Evolutionary conservation across 2,797 vertebrate species (phyloP), one percentile per base, ranked within the genome.

Genomic region (Sorex maritimensis): DNA sequence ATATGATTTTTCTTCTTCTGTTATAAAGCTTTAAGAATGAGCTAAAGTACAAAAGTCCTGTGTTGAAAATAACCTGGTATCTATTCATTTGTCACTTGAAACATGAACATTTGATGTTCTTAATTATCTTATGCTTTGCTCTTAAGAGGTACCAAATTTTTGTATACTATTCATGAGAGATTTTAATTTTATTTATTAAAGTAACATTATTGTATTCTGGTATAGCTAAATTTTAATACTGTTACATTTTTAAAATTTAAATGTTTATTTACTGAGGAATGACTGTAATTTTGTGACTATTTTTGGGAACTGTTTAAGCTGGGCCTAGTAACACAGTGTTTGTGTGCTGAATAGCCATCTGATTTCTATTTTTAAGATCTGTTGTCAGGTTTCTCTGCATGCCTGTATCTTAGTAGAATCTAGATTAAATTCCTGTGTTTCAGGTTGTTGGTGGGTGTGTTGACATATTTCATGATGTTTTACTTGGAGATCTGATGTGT

Each of bases 351-450:
- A 72, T 26, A 89, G 67, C 34, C 7, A 0, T 88, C 93, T 91
- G 77, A 69, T 93, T 91, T 95, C 83, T 96, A n/a, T 96, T 97
- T 95, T 94, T 91, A n/a, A 61, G 19, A 92, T 6, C 68, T 55
- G 52, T 65, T 69, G 72, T 89, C 74, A 77, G 78, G 49, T 95
- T 95, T 97, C 86, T 93, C 95, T 91, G 87, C 38, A 1, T 91
- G 75, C 86, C 46, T 92, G 38, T 95, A 79, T 79, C 44, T 95
- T 93, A 94, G 74, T 95, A 96, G 0, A 94, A 65, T 92, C 38
- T 68, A 91, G 71, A 87, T 93, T 97, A 95, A 97, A 97, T 91
- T 83, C 79, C 72, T 71, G 0, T 67, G 46, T 81, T 97, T 94
- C 74, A 94, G 0, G 1, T 15, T 17, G 8, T 67, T 92, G 80